These are phyloP conservation scores for Calephelis nemesis DNA, from an alignment of 1,140 invertebrate genomes.

Conservation along the genomic window DNA sequence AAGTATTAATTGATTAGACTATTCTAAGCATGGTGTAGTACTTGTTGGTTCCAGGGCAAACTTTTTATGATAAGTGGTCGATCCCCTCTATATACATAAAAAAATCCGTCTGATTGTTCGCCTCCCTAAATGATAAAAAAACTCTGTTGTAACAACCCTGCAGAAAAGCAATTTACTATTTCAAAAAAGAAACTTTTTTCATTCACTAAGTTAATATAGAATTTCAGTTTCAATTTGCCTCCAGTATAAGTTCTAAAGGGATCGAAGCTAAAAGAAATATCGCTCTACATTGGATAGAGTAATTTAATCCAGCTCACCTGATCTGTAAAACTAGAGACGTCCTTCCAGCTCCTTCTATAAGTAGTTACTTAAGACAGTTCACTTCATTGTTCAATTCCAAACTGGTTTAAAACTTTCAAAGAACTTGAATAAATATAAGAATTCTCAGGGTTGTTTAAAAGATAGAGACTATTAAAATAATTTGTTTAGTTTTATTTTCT, in stretches of 20 bases:
- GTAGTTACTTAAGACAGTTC: slow-evolving; percentile 1
- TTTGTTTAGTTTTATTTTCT: background rate
- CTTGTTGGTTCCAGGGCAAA: too few species aligned
- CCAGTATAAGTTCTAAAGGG: background rate
- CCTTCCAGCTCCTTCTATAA: background rate
- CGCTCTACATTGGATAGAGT: background rate
- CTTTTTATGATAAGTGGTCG: too few species aligned
- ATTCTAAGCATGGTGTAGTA: too few species aligned
- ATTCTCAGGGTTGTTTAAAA: slow-evolving; percentile 1
- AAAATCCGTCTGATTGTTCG: too few species aligned
- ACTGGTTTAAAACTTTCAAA: background rate
- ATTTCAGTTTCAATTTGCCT: too few species aligned
- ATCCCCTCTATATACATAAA: too few species aligned
- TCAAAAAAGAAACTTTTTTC: too few species aligned
- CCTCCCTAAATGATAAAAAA: too few species aligned
- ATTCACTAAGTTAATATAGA: too few species aligned
- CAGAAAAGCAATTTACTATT: too few species aligned
- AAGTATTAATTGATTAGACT: too few species aligned
- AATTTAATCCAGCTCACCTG: slow-evolving; percentile 3
- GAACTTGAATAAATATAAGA: background rate
- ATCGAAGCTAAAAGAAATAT: slow-evolving; percentile 1
- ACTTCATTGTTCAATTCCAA: slow-evolving; percentile 3
- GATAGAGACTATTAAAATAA: background rate
- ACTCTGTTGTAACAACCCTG: too few species aligned
- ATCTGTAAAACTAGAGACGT: slow-evolving; percentile 7